Conservation (phyloP, 2,113 vertebrate genomes). For the Clinocottus analis region DNA sequence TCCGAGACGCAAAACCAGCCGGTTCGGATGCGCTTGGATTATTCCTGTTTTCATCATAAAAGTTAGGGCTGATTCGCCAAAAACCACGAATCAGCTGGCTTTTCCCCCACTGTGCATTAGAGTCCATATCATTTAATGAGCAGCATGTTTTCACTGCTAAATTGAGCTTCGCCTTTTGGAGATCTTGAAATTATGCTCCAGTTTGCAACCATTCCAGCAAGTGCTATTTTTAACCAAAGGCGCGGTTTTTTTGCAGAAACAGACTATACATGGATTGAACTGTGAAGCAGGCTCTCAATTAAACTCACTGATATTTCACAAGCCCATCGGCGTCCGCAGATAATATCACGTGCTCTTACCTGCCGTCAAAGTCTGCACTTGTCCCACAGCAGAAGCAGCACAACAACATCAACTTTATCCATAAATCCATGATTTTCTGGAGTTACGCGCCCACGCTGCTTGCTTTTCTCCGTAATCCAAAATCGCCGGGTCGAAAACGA, state of each 20-base stretch:
- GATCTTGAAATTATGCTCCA: background rate
- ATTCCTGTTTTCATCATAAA: conserved; percentile 5
- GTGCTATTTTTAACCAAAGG: background rate
- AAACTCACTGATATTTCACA: background rate
- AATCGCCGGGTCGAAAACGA: background rate
- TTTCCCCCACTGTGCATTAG: too few species aligned
- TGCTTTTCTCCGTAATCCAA: conserved; percentile 55
- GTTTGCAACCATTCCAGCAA: background rate
- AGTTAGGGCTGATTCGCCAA: conserved; percentile 7
- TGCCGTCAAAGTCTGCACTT: conserved; percentile 89
- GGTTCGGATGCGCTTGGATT: background rate
- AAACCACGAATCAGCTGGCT: background rate
- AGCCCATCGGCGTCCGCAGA: background rate
- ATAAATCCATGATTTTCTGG: conserved; percentile 78
- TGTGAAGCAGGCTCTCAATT: background rate
- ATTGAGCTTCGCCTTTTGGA: background rate
- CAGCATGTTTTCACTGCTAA: conserved; percentile 41
- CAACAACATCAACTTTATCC: conserved; percentile 82
- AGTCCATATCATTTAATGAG: conserved; percentile 6
- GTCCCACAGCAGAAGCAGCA: conserved; percentile 82
- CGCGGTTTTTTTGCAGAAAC: background rate
- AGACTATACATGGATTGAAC: background rate
- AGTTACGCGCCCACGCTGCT: conserved; percentile 34
- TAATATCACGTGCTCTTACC: conserved; percentile 80
- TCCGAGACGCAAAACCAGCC: background rate